Evolutionary conservation across 2,113 vertebrate genomes (phyloP), one percentile per base, ranked within the genome.

Genomic region (Equus przewalskii): DNA sequence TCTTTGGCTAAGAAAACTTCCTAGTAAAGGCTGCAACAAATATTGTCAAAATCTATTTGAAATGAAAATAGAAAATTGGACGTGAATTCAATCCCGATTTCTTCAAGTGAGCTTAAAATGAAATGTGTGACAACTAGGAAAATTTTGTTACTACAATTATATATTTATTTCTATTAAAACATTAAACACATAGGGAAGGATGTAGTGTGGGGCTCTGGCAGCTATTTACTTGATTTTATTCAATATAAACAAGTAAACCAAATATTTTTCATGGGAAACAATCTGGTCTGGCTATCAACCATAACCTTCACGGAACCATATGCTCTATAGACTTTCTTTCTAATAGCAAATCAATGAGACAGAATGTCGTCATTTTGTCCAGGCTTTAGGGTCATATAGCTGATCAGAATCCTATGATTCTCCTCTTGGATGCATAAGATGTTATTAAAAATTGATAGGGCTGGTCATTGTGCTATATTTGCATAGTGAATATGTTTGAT

Each of bases 11-110:
- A 67, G 54, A 41, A 90, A 96, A 84, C 14, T 51, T 96, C 76
- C 64, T 62, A 33, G 16, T 33, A 81, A 94, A 96, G n/a, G 24
- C 33, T 96, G 54, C 14, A 94, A 80, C 84, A 96, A 95, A 94
- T 94, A 94, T 51, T 95, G 90, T 97, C 94, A 96, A 94, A 96
- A 90, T 83, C 60, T 83, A 95, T 97, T 94, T 97, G 82, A 96
- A 95, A 97, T 62, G 24, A 96, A 96, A 95, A 94, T 91, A 92
- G 94, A 88, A 95, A 91, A 81, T 84, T 90, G 80, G 89, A 56
- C 69, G 85, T 51, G 60, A 97, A 96, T 96, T 95, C 72, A 91
- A 84, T 76, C 56, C 51, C 3, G 26, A 46, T 94, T 96, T 97
- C 73, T 92, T 92, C 94, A 97, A 83, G 84, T 87, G 95, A 87